Evolutionary conservation across 2,113 vertebrate species (phyloP).

Genomic region (Barbus barbus): DNA sequence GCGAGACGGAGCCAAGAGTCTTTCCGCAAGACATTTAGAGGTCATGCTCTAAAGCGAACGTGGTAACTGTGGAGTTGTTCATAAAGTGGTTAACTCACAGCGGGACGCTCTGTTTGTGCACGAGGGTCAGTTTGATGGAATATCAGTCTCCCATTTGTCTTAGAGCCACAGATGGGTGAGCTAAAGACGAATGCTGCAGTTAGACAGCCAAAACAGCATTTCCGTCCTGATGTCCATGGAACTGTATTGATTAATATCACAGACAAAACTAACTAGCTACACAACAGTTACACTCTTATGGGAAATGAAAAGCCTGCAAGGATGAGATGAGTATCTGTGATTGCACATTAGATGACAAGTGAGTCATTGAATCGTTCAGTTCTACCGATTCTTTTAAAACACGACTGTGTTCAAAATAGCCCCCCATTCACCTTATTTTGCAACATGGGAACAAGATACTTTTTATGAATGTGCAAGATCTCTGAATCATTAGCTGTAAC

Average conservation of each 20-base stretch:
- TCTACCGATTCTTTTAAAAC: not conserved
- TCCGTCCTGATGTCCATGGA: not conserved
- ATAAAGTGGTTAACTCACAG: slow-evolving; percentile 19
- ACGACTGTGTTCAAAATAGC: no score
- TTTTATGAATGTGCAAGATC: no score
- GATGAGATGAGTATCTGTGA: not conserved
- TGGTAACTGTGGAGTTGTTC: not conserved
- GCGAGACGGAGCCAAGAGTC: not conserved
- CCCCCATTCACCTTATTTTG: no score
- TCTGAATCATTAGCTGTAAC: no score
- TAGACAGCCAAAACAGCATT: slow-evolving; percentile 9
- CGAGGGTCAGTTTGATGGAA: slow-evolving; percentile 21
- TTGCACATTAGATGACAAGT: not conserved
- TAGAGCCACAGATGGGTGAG: not conserved
- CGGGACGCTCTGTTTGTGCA: not conserved
- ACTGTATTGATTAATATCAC: slow-evolving; percentile 26
- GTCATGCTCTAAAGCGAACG: slow-evolving; percentile 1
- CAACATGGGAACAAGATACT: no score
- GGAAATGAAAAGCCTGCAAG: slow-evolving; percentile 12
- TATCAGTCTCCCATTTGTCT: not conserved
- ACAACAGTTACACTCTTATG: not conserved
- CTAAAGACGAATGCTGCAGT: slow-evolving; percentile 13
- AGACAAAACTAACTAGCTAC: not conserved
- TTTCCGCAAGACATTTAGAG: slow-evolving; percentile 1
- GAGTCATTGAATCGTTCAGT: not conserved